Evolutionary conservation across 2,113 vertebrate genomes (phyloP).

Genomic region (Smithornis capensis): DNA sequence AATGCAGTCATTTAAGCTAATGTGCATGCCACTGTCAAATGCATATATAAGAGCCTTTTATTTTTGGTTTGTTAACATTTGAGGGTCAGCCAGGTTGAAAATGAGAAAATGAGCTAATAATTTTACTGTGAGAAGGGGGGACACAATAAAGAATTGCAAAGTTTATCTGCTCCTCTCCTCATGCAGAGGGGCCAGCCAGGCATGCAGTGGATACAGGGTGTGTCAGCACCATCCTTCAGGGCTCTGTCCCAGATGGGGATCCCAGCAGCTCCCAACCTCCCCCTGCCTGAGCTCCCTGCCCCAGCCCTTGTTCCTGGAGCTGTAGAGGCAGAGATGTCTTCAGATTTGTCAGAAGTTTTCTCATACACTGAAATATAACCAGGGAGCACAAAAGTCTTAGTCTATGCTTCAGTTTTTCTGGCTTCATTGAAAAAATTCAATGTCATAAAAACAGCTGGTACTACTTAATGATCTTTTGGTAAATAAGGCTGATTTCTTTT

Average conservation of each 20-base stretch:
- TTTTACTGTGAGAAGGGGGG: neutral
- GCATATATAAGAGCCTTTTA: neutral
- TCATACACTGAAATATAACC: neutral
- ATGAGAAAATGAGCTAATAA: neutral
- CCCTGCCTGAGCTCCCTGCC: neutral
- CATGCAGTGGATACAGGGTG: neutral
- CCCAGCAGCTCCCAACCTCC: neutral
- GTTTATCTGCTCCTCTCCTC: neutral
- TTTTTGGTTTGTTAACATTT: slow-evolving; percentile 4
- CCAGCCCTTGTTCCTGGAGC: neutral
- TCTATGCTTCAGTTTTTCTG: neutral
- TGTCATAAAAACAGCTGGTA: slow-evolving; percentile 44
- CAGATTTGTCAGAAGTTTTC: neutral
- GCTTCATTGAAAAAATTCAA: slow-evolving; percentile 5
- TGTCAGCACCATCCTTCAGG: neutral
- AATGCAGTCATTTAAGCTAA: neutral
- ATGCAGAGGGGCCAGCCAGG: neutral
- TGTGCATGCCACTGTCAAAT: neutral
- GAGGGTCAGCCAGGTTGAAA: neutral
- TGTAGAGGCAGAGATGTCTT: neutral
- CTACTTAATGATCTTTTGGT: slow-evolving; percentile 49
- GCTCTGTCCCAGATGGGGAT: neutral
- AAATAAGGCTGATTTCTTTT: slow-evolving; percentile 50
- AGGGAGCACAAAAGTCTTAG: neutral
- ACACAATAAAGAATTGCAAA: neutral